A percentile compares a stretch with the other conserved stretches of the same genome.
phyloP scores from a whole-genome alignment of 2,113 vertebrate genomes.

The Callipepla californica region DNA sequence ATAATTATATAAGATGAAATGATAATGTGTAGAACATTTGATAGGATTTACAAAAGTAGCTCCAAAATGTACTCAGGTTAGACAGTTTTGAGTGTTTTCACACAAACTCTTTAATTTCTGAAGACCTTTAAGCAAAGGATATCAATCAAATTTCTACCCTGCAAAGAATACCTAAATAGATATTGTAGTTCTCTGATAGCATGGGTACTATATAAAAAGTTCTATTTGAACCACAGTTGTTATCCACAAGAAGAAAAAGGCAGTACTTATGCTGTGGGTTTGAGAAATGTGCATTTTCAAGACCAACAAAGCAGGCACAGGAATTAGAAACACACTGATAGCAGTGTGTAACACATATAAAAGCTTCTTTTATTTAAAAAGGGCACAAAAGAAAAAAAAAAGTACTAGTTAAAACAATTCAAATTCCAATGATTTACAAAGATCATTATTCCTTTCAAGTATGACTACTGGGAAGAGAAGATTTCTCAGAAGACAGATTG shows the following conservation, averaged over 20 bases:
- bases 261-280: not conserved
- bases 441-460: not conserved
- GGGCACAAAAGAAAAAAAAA: not conserved
- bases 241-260: not conserved
- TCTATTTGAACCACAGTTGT: not conserved
- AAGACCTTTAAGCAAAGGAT: not conserved
- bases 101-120: not conserved
- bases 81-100: not conserved
- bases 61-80: not conserved
- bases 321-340: not conserved
- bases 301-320: not conserved
- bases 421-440: not conserved
- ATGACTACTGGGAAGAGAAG: not conserved
- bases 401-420: not conserved
- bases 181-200: not conserved
- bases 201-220: not conserved
- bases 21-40: accelerated
- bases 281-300: not conserved
- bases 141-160: not conserved
- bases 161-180: not conserved
- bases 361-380: not conserved
- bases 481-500: not conserved
- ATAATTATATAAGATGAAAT: accelerated
- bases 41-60: not conserved
- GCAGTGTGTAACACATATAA: not conserved